Conservation (phyloP, 1,140 invertebrate species). For the Microplitis mediator region DNA sequence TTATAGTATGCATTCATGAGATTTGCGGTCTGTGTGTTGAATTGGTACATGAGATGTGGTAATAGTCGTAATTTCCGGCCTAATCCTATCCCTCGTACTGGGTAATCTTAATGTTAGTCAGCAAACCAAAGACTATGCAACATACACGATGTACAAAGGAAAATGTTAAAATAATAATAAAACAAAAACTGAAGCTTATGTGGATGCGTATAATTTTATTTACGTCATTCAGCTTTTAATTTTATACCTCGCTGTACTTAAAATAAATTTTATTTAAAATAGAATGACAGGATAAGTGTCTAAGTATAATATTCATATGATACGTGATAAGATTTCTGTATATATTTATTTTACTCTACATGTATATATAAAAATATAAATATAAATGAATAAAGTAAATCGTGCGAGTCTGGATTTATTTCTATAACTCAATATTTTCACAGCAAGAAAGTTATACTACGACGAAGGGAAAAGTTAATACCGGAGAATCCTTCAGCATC, state of each 20-base stretch:
- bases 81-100: constrained; percentile 15
- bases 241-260: too few relatives aligned
- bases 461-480: constrained; percentile 7
- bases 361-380: too few relatives aligned
- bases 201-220: not conserved
- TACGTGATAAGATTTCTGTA: not conserved
- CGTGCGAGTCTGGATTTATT: not conserved
- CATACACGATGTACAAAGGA: not conserved
- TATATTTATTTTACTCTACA: not conserved
- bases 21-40: constrained; percentile 11
- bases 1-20: not conserved
- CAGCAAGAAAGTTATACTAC: too few relatives aligned
- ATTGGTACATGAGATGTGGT: constrained; percentile 22
- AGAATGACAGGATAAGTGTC: too few relatives aligned
- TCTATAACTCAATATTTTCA: not conserved
- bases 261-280: too few relatives aligned
- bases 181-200: too few relatives aligned
- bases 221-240: too few relatives aligned
- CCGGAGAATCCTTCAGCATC: constrained; percentile 25
- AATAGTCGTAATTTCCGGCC: constrained; percentile 27
- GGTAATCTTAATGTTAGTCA: constrained; percentile 10
- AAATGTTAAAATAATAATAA: too few relatives aligned
- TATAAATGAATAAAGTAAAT: too few relatives aligned
- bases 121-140: not conserved
- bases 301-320: too few relatives aligned